These are phyloP conservation scores for Petrocephalus microphthalmus DNA, from an alignment of 2,113 vertebrate species.

Conservation along the genomic window DNA sequence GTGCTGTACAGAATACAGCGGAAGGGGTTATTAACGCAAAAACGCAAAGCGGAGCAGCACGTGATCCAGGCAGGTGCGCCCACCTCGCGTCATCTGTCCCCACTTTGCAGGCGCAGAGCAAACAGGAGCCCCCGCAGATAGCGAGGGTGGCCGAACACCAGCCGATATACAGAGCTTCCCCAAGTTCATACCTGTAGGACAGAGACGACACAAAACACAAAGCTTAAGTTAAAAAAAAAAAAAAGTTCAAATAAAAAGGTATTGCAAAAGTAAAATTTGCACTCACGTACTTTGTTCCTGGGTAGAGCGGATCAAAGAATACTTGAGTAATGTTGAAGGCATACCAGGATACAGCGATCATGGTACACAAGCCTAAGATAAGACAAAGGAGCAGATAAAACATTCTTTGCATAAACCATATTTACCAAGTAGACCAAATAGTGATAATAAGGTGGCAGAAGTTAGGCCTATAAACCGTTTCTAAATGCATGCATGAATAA, in stretches of 20 bases:
- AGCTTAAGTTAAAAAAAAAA: neutral
- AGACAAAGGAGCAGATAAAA: constrained; percentile 4
- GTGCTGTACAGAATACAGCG: neutral
- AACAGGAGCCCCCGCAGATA: constrained; percentile 66
- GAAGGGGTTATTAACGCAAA: neutral
- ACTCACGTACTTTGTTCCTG: constrained; percentile 68
- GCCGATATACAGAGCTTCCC: constrained; percentile 78
- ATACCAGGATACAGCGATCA: constrained; percentile 81
- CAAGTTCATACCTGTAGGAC: constrained; percentile 72
- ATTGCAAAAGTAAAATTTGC: constrained; percentile 1
- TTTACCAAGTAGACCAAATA: constrained; percentile 12
- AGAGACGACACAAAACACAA: constrained; percentile 13
- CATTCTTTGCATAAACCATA: neutral
- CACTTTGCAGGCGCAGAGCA: constrained; percentile 62
- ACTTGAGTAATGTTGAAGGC: constrained; percentile 77
- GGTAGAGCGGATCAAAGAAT: constrained; percentile 73
- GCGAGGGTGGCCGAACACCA: constrained; percentile 75
- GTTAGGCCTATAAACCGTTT: neutral
- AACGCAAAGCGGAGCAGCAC: neutral
- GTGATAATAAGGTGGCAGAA: neutral
- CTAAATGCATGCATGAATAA: neutral
- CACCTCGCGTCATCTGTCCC: constrained; percentile 50
- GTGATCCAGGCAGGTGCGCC: constrained; percentile 31
- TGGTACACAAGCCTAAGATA: constrained; percentile 68
- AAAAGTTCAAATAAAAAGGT: neutral